These are phyloP conservation scores for Alectura lathami DNA, from an alignment of 2,113 vertebrate species.

Conservation along the genomic window DNA sequence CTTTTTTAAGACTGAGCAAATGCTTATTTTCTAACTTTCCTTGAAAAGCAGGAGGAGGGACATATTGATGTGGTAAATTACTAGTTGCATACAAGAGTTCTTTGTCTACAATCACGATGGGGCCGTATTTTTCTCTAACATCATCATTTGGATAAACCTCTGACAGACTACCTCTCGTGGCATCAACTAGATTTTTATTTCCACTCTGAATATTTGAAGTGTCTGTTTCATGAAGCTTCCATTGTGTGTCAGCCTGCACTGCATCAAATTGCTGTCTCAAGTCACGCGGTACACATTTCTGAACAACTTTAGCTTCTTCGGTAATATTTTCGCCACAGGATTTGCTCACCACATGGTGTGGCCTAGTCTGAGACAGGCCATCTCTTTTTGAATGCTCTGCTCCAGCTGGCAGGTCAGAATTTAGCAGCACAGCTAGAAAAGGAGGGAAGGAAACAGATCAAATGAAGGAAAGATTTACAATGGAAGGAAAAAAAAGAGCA, in stretches of 20 bases:
- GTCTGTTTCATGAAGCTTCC: not conserved
- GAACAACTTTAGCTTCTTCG: not conserved
- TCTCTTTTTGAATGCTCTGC: slow-evolving; percentile 32
- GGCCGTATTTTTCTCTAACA: not conserved
- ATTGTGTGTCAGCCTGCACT: not conserved
- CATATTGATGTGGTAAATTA: not conserved
- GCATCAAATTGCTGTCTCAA: slow-evolving; percentile 52
- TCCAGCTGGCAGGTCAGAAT: slow-evolving; percentile 44
- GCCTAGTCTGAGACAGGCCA: not conserved
- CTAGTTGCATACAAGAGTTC: not conserved
- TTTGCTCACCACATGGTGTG: not conserved
- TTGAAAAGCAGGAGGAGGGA: not conserved
- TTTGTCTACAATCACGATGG: not conserved
- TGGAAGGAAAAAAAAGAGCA: not conserved
- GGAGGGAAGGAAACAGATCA: not conserved
- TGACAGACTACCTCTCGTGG: not conserved
- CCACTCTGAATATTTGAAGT: not conserved
- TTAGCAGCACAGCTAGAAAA: slow-evolving; percentile 10
- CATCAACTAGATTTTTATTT: not conserved
- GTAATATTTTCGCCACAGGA: not conserved
- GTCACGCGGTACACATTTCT: slow-evolving; percentile 31
- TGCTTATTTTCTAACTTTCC: not conserved
- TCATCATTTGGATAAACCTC: not conserved
- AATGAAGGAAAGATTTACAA: not conserved
- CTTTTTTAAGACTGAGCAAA: not conserved